Base-by-base conservation (phyloP, 2,888 invertebrate species). In the Julus scandinavius region DNA sequence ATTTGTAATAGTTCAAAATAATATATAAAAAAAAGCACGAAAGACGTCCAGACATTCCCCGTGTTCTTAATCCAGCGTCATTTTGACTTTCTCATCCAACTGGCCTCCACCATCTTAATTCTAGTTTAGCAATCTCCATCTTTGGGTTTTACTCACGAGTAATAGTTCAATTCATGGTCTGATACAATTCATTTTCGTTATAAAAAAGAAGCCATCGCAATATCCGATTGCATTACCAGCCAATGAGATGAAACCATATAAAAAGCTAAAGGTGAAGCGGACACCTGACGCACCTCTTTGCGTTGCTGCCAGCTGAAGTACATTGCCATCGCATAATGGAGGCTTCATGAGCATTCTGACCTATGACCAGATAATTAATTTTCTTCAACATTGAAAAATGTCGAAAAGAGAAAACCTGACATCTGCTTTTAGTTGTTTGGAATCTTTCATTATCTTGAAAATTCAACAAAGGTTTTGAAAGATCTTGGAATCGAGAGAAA, bases 121-220 rank as follows among this genome's bases (percentile, higher is more conserved):
- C n/a, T 58, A 29, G 29, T 29, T 29, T 29, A 29, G 29, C 29
- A 29, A 29, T 29, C 29, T 29, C 29, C 29, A 29, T 29, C 29
- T 29, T 29, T 29, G 29, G 1, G 29, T 29, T 29, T 29, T 58
- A n/a, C n/a, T 58, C n/a, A n/a, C 58, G n/a, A n/a, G 58, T 58
- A 17, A 29, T 29, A 17, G n/a, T 58, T 58, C 58, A 58, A 58
- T 58, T n/a, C 58, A 58, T 58, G 58, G 13, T n/a, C 58, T 7
- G 5, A 5, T n/a, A 4, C n/a, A 58, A n/a, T 5, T 58, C 58
- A 58, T 58, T 58, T 58, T 58, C 58, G 58, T 58, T 58, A 58
- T 58, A n/a, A 58, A n/a, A 50, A 58, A 58, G 58, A 58, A 58
- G 58, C 58, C 58, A n/a, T 58, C 58, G 58, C n/a, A n/a, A 58